phyloP scores from a whole-genome alignment of 2,888 invertebrate genomes.

The Hypsopygia costalis region DNA sequence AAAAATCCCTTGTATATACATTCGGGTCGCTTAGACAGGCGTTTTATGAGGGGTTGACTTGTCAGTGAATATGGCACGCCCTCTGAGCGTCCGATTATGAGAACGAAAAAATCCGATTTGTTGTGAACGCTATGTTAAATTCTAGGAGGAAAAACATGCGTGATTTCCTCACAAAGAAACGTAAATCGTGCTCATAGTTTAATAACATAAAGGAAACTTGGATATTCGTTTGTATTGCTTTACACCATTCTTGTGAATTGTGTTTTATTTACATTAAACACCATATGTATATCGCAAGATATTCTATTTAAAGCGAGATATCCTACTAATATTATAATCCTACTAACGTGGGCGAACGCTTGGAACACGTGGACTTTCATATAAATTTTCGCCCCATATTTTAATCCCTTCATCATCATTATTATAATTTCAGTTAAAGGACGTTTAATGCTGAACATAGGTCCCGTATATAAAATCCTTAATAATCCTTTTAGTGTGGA shows the following conservation, averaged over 20 bases:
- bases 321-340: no score
- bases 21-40: slow-evolving; percentile 24
- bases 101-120: slow-evolving; percentile 13
- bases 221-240: not conserved
- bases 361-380: no score
- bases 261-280: no score
- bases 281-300: no score
- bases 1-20: slow-evolving; percentile 22
- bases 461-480: no score
- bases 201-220: slow-evolving; percentile 3
- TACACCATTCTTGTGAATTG: not conserved
- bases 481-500: no score
- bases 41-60: slow-evolving; percentile 33
- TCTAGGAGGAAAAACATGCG: slow-evolving; percentile 3
- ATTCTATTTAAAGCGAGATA: no score
- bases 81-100: slow-evolving; percentile 15
- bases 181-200: slow-evolving; percentile 5
- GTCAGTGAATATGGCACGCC: slow-evolving; percentile 19
- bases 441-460: no score
- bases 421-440: no score
- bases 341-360: no score
- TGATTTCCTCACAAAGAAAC: slow-evolving; percentile 4
- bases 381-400: no score
- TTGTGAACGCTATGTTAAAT: slow-evolving; percentile 3
- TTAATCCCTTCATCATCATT: no score